Evolutionary conservation across 2,888 invertebrate genomes (phyloP), one percentile per base, ranked within the genome.

Genomic region (Steromphala cineraria): DNA sequence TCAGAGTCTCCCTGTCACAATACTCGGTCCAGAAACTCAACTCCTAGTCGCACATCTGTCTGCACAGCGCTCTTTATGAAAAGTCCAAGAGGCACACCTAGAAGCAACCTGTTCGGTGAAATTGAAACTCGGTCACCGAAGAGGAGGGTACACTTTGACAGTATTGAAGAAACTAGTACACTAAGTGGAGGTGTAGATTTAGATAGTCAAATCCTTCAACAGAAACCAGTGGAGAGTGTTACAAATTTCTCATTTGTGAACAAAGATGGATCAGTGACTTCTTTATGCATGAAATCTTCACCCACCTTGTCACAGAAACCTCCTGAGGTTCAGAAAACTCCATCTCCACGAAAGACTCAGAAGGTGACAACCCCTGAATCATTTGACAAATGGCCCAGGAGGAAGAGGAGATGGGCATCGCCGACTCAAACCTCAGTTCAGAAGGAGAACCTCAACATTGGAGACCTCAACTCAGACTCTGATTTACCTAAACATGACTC

Each of bases 331-430:
- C 82, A 75, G 40, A 83, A 79, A 13, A 87, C 87, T 15, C 86
- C 87, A 40, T 85, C 88, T 19, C 85, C 89, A 15, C 71, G 76
- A 19, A 76, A 78, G 24, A 86, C 85, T 67, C 80, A 79, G 40
- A 79, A 71, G n/a, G 80, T 81, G 13, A 86, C 80, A 77, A 89
- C 88, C 40, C 87, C 88, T 15, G 88, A 86, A 28, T 87, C 88
- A 19, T 85, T 89, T 75, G 86, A 89, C 75, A 88, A 86, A 55
- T 89, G 89, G 89, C 88, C 85, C 19, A 78, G 88, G 36, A 83
- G 86, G 36, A 89, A 89, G 52, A 31, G 78, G 3, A 56, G 71
- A 21, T 74, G 81, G 67, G 52, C 85, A 24, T 75, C 75, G 2
- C 75, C 75, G 8, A 52, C 52, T 24, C 62, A 21, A 17, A 7